Conservation (phyloP, 2,888 invertebrate species). For the Hedychridium roseum region DNA sequence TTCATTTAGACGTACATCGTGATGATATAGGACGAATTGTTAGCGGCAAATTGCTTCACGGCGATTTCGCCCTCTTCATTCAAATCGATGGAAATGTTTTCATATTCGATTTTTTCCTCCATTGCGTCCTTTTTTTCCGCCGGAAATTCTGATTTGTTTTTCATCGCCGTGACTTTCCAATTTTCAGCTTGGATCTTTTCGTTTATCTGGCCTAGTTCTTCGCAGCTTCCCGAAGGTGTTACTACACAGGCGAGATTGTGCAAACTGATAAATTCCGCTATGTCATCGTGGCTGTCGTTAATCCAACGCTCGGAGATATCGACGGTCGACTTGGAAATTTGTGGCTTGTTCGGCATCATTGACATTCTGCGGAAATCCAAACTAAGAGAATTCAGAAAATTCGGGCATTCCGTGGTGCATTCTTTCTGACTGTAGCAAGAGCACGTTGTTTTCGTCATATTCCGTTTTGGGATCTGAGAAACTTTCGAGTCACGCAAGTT, state of each 20-base stretch:
- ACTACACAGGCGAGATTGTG: not conserved
- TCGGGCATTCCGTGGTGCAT: no score
- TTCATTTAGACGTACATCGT: conserved; percentile 30
- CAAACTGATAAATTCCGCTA: conserved; percentile 9
- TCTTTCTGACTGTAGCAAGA: no score
- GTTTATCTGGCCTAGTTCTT: not conserved
- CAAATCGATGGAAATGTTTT: not conserved
- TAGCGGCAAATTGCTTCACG: conserved; percentile 5
- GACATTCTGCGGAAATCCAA: no score
- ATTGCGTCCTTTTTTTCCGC: not conserved
- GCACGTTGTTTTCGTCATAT: no score
- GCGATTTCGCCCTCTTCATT: conserved; percentile 4
- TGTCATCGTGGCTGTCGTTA: conserved; percentile 1
- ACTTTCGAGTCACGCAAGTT: no score
- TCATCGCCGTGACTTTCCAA: not conserved
- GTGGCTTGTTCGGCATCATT: not conserved
- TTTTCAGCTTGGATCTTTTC: not conserved
- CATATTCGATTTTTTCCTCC: not conserved
- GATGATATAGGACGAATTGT: conserved; percentile 21
- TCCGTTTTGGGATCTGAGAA: no score
- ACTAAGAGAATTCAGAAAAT: no score
- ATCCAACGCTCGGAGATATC: not conserved
- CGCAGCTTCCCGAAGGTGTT: not conserved
- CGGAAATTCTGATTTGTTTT: not conserved
- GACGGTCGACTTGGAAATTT: not conserved